Evolutionary conservation across 2,888 invertebrate species (phyloP), one percentile per base, ranked within the genome.

Genomic region (Hydrotaea cyrtoneurina): DNA sequence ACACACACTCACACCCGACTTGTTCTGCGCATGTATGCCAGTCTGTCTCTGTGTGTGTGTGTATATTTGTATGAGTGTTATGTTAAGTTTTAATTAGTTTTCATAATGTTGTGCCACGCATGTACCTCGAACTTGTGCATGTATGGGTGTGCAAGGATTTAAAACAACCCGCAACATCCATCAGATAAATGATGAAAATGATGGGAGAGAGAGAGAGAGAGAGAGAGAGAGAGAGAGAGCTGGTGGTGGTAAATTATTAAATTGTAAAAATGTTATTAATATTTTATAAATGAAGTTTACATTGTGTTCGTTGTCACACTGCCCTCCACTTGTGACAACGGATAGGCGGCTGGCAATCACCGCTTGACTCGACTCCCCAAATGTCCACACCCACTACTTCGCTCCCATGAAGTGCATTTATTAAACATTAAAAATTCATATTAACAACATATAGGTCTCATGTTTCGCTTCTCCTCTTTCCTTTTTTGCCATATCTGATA

Each of bases 61-160:
- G 23, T 31, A 7, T 66, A 43, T 66, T 19, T 21, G 23, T 31
- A 7, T 31, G 31, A 31, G 31, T 31, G 31, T 31, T 76, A 71
- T 64, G 59, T 43, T 7, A 82, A 82, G 43, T 83, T 83, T 69
- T 74, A 83, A 83, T 83, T 80, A 74, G 77, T 69, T 83, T 79
- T 83, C 73, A 80, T 74, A 80, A 77, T 74, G 66, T 64, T 64
- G 66, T 7, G 31, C 21, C 21, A 17, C 31, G 46, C 31, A 31
- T 57, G 21, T 21, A 53, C 13, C 43, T 39, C 19, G 43, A 19
- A 21, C n/a, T 21, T 39, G 43, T 46, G 23, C 13, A 66, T 17
- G 66, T 17, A 21, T 17, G 43, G 7, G 43, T 17, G 78, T 74
- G 74, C 69, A 57, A 69, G 78, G 73, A 82, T 74, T 69, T 36